Percentiles rank a stretch among this genome's conserved stretches.
phyloP scores from a whole-genome alignment of 2,113 vertebrate species.

The Callocephalon fimbriatum region DNA sequence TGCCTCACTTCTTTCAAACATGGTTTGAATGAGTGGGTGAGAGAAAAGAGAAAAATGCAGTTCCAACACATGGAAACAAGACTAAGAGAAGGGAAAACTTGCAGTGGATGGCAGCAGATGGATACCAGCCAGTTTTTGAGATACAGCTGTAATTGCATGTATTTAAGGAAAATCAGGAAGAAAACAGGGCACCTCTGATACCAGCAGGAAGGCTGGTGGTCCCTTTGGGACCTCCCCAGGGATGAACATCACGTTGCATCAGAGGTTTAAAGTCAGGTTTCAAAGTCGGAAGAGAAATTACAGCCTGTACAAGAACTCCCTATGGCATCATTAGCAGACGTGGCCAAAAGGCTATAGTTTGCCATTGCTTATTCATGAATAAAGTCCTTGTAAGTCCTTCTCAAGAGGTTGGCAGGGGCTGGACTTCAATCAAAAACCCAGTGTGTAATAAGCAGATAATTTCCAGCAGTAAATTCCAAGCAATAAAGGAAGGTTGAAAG shows the following conservation, averaged over 20 bases:
- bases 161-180: not conserved
- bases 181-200: not conserved
- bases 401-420: not conserved
- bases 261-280: not conserved
- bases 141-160: not conserved
- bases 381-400: fast-evolving
- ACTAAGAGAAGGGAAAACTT: not conserved
- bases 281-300: not conserved
- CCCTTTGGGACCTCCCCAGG: not conserved
- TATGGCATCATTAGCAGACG: not conserved
- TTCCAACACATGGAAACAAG: not conserved
- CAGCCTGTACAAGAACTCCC: not conserved
- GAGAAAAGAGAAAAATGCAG: not conserved
- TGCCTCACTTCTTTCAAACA: not conserved
- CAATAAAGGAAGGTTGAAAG: not conserved
- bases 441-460: not conserved
- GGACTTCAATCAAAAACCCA: not conserved
- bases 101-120: not conserved
- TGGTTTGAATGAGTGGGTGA: not conserved
- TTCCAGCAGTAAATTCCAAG: not conserved
- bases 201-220: not conserved
- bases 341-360: not conserved
- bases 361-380: not conserved
- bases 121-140: not conserved
- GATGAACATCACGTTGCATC: fast-evolving